Percentiles rank a stretch among this genome's conserved stretches.
These are phyloP conservation scores for Falcaria lacertinaria DNA, from an alignment of 2,888 invertebrate genomes.

Conservation along the genomic window DNA sequence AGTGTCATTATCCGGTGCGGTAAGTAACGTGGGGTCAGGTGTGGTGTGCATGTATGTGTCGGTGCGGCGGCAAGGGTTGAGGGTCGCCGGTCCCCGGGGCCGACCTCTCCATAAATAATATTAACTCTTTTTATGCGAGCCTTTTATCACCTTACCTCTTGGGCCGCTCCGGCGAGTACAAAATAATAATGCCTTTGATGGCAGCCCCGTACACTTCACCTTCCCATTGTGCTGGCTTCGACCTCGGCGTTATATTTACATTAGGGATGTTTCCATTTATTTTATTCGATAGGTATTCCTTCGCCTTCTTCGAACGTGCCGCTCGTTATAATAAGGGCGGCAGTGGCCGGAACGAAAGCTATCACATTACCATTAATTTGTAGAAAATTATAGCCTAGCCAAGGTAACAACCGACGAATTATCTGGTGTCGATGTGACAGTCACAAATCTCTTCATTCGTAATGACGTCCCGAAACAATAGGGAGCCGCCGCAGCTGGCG, in stretches of 20 bases:
- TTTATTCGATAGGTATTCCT: neutral
- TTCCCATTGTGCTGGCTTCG: conserved; percentile 30
- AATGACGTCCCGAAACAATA: conserved; percentile 25
- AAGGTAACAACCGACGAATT: conserved; percentile 12
- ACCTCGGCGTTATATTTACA: conserved; percentile 23
- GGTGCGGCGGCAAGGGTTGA: conserved; percentile 17
- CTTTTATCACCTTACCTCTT: conserved; percentile 39
- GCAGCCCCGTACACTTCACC: conserved; percentile 41
- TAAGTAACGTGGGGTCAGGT: conserved; percentile 39
- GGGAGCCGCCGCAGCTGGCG: conserved; percentile 28
- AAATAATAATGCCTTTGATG: conserved; percentile 56
- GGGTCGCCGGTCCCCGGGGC: conserved; percentile 24
- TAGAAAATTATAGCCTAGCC: neutral
- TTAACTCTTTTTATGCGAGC: conserved; percentile 52
- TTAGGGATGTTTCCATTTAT: neutral
- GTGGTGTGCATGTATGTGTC: conserved; percentile 7
- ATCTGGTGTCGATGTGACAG: conserved; percentile 8
- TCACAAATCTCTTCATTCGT: conserved; percentile 24
- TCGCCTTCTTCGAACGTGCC: neutral
- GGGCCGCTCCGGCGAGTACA: conserved; percentile 26
- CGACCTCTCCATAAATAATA: conserved; percentile 44
- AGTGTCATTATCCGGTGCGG: conserved; percentile 41
- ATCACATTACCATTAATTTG: neutral
- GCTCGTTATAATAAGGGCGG: neutral
- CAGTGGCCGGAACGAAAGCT: neutral